These are phyloP conservation scores for Steinernema carpocapsae DNA, from an alignment of 2,888 invertebrate genomes.

Conservation along the genomic window DNA sequence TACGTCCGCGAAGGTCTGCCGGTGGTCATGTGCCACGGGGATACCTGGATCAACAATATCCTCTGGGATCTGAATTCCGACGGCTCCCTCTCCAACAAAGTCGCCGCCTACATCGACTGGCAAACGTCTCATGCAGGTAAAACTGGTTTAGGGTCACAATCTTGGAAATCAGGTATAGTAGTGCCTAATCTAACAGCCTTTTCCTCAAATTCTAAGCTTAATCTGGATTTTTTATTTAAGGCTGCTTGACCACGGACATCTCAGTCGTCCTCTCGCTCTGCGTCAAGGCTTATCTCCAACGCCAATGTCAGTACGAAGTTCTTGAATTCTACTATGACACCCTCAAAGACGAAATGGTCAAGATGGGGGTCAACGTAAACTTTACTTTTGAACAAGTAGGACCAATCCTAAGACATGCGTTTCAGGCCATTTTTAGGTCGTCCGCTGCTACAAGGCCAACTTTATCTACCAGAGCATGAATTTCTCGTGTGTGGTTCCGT, in stretches of 20 bases:
- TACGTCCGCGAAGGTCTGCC: constrained; percentile 13
- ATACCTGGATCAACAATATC: constrained; percentile 25
- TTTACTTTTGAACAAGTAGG: neutral
- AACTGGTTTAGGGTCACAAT: constrained; percentile 2
- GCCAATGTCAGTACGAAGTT: constrained; percentile 18
- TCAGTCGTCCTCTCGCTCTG: constrained; percentile 19
- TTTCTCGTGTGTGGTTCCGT: constrained; percentile 10
- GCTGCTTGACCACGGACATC: constrained; percentile 5
- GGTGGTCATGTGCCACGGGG: constrained; percentile 25
- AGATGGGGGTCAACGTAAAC: neutral
- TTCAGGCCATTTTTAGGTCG: neutral
- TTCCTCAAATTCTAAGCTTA: neutral
- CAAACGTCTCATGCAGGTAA: constrained; percentile 21
- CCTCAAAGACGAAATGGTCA: neutral
- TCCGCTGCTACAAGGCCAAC: constrained; percentile 25
- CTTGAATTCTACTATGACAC: constrained; percentile 8
- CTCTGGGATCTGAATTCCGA: constrained; percentile 15
- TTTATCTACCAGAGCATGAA: constrained; percentile 29
- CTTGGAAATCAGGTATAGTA: too few species aligned
- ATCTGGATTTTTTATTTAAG: neutral
- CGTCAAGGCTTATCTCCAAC: constrained; percentile 4
- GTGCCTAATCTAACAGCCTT: neutral
- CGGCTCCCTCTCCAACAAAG: constrained; percentile 11
- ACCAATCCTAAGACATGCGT: neutral
- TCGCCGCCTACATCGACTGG: constrained; percentile 30